Conservation (phyloP, 2,888 invertebrate species). For the Epistrophe grossulariae region DNA sequence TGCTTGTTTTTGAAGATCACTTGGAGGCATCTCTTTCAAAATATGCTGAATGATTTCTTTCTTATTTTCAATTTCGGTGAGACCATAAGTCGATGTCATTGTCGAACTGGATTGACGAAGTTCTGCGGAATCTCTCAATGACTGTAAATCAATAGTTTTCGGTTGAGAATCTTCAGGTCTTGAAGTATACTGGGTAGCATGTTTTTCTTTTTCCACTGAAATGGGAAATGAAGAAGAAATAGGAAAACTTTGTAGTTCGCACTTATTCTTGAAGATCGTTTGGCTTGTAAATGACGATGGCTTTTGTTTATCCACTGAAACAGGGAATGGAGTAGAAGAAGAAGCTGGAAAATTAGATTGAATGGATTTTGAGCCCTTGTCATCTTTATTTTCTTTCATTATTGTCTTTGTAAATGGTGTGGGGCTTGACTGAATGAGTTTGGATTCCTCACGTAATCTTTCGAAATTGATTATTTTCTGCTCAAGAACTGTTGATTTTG, state of each 20-base stretch:
- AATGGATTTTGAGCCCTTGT: not conserved
- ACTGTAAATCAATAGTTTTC: slow-evolving; percentile 79
- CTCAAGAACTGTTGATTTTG: slow-evolving; percentile 15
- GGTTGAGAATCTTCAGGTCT: slow-evolving; percentile 40
- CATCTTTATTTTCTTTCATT: not conserved
- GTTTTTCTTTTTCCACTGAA: slow-evolving; percentile 5
- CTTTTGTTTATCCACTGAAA: not conserved
- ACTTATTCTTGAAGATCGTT: not conserved
- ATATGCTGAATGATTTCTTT: slow-evolving; percentile 14
- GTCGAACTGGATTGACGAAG: slow-evolving; percentile 4
- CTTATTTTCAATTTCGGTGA: not conserved
- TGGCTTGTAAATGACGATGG: not conserved
- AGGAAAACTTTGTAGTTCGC: not conserved
- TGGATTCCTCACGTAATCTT: not conserved
- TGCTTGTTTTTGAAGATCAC: not conserved
- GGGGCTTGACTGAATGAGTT: not conserved
- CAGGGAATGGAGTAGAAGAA: slow-evolving; percentile 1
- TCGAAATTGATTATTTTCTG: slow-evolving; percentile 15
- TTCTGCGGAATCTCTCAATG: slow-evolving; percentile 7
- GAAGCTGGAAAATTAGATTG: not conserved
- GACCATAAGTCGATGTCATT: slow-evolving; percentile 2
- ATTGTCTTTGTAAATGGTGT: slow-evolving; percentile 8
- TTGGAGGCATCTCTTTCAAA: not conserved
- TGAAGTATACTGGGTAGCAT: not conserved
- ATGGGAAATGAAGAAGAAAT: slow-evolving; percentile 9